Conservation (phyloP, 2,113 vertebrate species). For the Caranx ignobilis region DNA sequence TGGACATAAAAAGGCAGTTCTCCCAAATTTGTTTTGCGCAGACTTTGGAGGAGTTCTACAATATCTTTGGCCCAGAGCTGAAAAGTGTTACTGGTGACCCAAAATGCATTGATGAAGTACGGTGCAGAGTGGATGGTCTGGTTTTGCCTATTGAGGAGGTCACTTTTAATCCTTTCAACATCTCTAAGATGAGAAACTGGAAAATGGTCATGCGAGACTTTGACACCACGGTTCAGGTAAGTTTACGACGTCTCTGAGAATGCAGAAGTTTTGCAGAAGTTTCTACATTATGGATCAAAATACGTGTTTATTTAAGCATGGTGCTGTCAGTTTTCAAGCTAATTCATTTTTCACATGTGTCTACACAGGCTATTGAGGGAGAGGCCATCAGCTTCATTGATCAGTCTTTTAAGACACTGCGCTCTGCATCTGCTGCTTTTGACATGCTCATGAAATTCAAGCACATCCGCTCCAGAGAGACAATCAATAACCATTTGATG, state of each 20-base stretch:
- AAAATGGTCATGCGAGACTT: constrained; percentile 89
- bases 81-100: constrained; percentile 89
- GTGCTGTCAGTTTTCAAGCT: neutral
- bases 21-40: constrained; percentile 59
- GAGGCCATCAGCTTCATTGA: constrained; percentile 91
- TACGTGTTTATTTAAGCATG: neutral
- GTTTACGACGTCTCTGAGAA: constrained; percentile 24
- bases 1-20: neutral
- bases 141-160: constrained; percentile 86
- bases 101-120: constrained; percentile 86
- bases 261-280: neutral
- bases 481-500: constrained; percentile 91
- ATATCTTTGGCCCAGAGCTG: constrained; percentile 90
- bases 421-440: constrained; percentile 91
- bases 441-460: constrained; percentile 93
- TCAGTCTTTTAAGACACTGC: constrained; percentile 90
- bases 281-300: neutral
- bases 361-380: constrained; percentile 89
- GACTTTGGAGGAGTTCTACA: constrained; percentile 91
- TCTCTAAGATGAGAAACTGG: constrained; percentile 85
- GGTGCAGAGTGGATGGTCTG: constrained; percentile 85
- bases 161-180: constrained; percentile 89
- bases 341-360: constrained; percentile 5
- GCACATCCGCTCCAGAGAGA: constrained; percentile 86
- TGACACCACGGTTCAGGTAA: constrained; percentile 86